Evolutionary conservation across 2,888 invertebrate genomes (phyloP).

Genomic region (Cosmia trapezina): DNA sequence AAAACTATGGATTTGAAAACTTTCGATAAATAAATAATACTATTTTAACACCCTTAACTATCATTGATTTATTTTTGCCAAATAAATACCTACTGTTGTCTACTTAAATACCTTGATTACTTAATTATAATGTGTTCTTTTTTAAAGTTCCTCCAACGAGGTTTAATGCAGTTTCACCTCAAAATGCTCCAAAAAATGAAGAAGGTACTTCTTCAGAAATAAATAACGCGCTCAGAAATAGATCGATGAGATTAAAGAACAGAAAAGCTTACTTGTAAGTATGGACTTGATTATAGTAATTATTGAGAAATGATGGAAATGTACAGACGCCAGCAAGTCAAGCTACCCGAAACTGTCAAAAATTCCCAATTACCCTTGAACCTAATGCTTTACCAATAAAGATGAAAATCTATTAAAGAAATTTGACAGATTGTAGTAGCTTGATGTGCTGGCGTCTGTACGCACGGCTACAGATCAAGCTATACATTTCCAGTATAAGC

Average conservation of each 20-base stretch:
- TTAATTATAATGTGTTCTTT: not conserved
- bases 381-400: no score
- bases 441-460: no score
- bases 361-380: no score
- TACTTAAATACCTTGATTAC: not conserved
- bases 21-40: constrained; percentile 6
- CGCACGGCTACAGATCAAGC: no score
- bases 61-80: constrained; percentile 7
- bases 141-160: not conserved
- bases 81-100: not conserved
- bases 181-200: not conserved
- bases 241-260: constrained; percentile 47
- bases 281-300: not conserved
- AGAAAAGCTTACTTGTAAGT: constrained; percentile 55
- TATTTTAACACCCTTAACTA: not conserved
- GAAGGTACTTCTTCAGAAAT: constrained; percentile 18
- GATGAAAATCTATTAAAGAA: no score
- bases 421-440: no score
- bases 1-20: not conserved
- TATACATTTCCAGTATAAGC: no score
- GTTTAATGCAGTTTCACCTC: not conserved
- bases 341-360: no score
- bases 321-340: no score
- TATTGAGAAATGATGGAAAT: not conserved
- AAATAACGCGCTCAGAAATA: constrained; percentile 25